Evolutionary conservation across 2,888 invertebrate genomes (phyloP).

Genomic region (Hedya salicella): DNA sequence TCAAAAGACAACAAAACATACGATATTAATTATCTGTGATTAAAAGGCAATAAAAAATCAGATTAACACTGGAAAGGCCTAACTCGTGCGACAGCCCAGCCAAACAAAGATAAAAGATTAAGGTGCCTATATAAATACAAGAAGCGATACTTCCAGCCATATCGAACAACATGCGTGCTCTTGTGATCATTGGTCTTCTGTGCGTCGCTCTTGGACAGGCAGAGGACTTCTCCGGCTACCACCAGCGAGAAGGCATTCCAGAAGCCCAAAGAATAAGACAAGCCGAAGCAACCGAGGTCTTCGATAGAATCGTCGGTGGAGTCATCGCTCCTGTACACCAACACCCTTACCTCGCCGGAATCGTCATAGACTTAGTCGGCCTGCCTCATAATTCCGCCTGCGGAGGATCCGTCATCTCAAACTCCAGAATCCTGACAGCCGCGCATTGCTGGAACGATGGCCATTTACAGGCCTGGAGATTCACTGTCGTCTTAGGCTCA

Average conservation of each 20-base stretch:
- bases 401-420: constrained; percentile 66
- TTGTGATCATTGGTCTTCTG: constrained; percentile 53
- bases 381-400: constrained; percentile 62
- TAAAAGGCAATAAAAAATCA: constrained; percentile 47
- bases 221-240: constrained; percentile 60
- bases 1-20: not conserved
- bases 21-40: constrained; percentile 26
- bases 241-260: constrained; percentile 62
- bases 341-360: constrained; percentile 70
- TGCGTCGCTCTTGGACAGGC: constrained; percentile 47
- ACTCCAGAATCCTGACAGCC: constrained; percentile 66
- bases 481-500: constrained; percentile 70
- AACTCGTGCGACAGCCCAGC: constrained; percentile 2
- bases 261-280: constrained; percentile 61
- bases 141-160: constrained; percentile 27
- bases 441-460: constrained; percentile 76
- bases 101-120: constrained; percentile 36
- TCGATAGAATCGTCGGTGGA: constrained; percentile 62
- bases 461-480: constrained; percentile 61
- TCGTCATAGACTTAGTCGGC: constrained; percentile 66
- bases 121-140: constrained; percentile 48
- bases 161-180: constrained; percentile 54
- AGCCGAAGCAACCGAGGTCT: constrained; percentile 50
- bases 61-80: constrained; percentile 36
- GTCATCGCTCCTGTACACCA: constrained; percentile 60